These are phyloP conservation scores for Saccostrea cuccullata DNA, from an alignment of 1,140 invertebrate genomes.

Conservation along the genomic window DNA sequence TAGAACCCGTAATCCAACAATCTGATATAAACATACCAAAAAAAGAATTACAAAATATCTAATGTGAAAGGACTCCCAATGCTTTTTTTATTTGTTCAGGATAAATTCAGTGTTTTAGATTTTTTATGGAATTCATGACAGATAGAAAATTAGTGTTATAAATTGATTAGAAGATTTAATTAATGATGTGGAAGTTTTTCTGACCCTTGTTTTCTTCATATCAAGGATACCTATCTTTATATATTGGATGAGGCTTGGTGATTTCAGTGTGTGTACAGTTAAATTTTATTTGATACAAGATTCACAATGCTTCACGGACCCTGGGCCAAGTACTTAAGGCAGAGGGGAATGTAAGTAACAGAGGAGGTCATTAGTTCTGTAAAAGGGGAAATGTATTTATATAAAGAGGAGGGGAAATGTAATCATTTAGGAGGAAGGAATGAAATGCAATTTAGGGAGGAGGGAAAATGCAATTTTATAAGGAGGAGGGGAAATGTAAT, in stretches of 20 bases:
- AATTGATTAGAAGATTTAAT: no score
- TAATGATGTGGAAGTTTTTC: no score
- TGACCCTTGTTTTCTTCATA: no score
- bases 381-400: not conserved
- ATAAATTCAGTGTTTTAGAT: no score
- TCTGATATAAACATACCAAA: no score
- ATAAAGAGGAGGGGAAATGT: not conserved
- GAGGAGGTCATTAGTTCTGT: not conserved
- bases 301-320: slow-evolving; percentile 1
- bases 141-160: no score
- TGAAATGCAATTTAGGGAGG: no score
- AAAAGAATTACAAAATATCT: no score
- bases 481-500: not conserved
- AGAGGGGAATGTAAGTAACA: slow-evolving; percentile 7
- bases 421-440: not conserved
- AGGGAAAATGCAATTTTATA: not conserved
- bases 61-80: no score
- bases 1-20: no score
- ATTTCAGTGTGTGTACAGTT: not conserved
- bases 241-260: not conserved
- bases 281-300: not conserved
- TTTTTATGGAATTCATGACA: no score
- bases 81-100: no score
- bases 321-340: not conserved
- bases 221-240: not conserved